phyloP scores from a whole-genome alignment of 2,113 vertebrate species.

The Lophius piscatorius region DNA sequence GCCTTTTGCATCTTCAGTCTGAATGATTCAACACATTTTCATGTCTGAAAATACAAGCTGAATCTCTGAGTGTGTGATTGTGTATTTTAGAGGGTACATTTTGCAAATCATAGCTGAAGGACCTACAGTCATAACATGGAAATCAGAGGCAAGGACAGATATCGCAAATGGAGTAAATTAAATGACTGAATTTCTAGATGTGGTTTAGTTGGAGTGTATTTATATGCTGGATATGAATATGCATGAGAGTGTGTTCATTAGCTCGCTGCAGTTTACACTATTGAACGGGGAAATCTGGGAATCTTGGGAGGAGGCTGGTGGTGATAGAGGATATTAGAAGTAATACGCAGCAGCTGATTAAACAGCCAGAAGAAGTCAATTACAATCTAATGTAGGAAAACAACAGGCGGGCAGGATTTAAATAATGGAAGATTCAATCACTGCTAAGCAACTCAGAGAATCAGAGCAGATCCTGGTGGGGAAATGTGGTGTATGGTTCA shows the following conservation, averaged over 20 bases:
- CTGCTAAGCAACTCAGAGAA: constrained; percentile 15
- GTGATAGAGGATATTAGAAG: constrained; percentile 26
- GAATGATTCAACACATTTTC: too few relatives aligned
- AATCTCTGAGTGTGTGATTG: too few relatives aligned
- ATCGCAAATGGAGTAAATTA: neutral
- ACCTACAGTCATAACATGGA: neutral
- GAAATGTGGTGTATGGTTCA: neutral
- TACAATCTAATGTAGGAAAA: constrained; percentile 35
- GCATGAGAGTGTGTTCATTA: constrained; percentile 11
- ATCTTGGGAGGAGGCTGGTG: constrained; percentile 1
- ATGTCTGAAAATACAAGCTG: too few relatives aligned
- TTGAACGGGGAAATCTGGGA: constrained; percentile 18
- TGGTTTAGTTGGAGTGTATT: neutral
- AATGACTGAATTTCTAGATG: neutral
- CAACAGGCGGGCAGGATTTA: constrained; percentile 34
- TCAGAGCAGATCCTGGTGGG: neutral
- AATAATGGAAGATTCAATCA: constrained; percentile 39
- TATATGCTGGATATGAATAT: constrained; percentile 6
- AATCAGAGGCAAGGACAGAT: neutral
- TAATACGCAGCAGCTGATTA: constrained; percentile 39
- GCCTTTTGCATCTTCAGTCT: too few relatives aligned
- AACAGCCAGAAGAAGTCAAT: constrained; percentile 55
- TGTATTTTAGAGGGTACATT: neutral
- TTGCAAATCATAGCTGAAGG: neutral
- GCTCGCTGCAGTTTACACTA: too few relatives aligned